Base-by-base conservation (phyloP, 2,888 invertebrate genomes). In the Gymnoscelis rufifasciata region DNA sequence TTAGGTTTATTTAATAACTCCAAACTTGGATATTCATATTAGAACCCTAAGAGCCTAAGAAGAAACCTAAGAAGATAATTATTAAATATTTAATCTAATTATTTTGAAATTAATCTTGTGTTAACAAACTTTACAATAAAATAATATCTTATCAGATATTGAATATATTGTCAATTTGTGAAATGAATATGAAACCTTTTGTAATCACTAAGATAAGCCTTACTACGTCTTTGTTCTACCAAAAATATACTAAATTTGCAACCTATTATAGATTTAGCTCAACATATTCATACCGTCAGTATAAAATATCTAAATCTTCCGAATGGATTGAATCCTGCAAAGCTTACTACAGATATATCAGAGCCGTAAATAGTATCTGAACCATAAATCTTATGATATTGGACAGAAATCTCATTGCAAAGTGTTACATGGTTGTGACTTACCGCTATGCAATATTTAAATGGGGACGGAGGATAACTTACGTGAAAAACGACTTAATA, bases 401-500 rank as follows among this genome's bases (percentile, higher is more conserved):
- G 58, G 58, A 58, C 60, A 54, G 60, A 56, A 60, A 58, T 57
- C 57, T 55, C 55, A 57, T 57, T 54, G 55, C 58, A 57, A 56
- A 54, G 51, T 57, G 54, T 57, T 54, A 49, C 50, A 57, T 49
- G 51, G 51, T 48, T 48, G 52, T 52, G 54, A 57, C 54, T 54
- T 52, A 57, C 57, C 54, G 48, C 52, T 47, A 43, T 47, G 52
- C 57, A 39, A 57, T 57, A 57, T 51, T 54, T 57, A 51, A 51
- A 49, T 51, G 46, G 51, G 51, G 45, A 40, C 31, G 7, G 38
- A 43, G 48, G 44, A 53, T 51, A 51, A 44, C 53, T 49, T 44
- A 42, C 29, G 39, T n/a, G n/a, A n/a, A n/a, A n/a, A n/a, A n/a
- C n/a, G n/a, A n/a, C n/a, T n/a, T n/a, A n/a, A n/a, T n/a, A n/a